A percentile compares a stretch with the other conserved stretches of the same genome.
These are phyloP conservation scores for Metallyticus violacea DNA, from an alignment of 2,888 invertebrate genomes.

Conservation along the genomic window DNA sequence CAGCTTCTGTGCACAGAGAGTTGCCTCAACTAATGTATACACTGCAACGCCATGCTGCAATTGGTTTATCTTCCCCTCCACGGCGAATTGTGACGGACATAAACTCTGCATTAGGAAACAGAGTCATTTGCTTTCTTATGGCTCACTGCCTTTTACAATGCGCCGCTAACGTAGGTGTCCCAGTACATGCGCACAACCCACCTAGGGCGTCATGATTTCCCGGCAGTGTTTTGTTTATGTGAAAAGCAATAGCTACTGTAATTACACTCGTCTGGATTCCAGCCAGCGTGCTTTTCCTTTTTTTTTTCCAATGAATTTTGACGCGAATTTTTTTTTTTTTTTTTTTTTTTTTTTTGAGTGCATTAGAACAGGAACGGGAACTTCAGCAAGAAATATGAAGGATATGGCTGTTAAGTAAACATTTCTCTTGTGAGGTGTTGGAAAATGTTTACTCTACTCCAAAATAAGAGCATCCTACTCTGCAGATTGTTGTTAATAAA, in stretches of 20 bases:
- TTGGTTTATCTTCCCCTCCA: background rate
- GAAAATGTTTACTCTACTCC: too few relatives aligned
- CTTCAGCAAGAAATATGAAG: background rate
- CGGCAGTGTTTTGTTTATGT: background rate
- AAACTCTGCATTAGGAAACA: background rate
- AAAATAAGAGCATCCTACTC: too few relatives aligned
- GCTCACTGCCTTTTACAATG: background rate
- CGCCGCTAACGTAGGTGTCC: background rate
- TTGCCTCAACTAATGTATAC: background rate
- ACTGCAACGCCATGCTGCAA: background rate
- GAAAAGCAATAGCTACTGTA: background rate
- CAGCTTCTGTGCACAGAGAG: background rate
- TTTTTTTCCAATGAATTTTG: background rate
- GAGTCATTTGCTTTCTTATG: background rate
- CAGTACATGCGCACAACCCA: background rate
- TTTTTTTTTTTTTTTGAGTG: background rate
- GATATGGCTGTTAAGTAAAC: background rate
- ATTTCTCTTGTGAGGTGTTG: too few relatives aligned
- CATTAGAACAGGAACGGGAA: background rate
- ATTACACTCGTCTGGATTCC: background rate
- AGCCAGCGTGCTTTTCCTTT: background rate
- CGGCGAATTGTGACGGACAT: background rate
- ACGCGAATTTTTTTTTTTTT: background rate
- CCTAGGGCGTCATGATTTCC: background rate
- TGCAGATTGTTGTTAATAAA: too few relatives aligned